Conservation (phyloP, 2,797 vertebrate species). For the Spea hammondii region DNA sequence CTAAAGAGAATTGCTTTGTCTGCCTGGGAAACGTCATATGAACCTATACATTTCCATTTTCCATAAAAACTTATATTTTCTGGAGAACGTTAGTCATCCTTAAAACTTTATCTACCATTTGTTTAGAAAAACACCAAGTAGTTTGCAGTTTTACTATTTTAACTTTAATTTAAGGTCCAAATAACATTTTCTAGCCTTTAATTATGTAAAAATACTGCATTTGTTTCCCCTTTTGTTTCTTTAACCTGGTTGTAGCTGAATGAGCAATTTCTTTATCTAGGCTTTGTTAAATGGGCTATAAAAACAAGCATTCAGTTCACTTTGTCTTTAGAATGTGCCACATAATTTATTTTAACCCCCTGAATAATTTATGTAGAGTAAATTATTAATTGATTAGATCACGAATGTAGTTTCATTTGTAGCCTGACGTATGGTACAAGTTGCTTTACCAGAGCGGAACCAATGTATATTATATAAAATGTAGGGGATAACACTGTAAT, state of each 20-base stretch:
- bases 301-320: background rate
- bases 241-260: background rate
- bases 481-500: constrained; percentile 14
- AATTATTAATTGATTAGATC: constrained; percentile 31
- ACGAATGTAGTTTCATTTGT: background rate
- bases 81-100: too few species aligned
- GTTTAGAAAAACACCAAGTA: too few species aligned
- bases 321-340: background rate
- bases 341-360: constrained; percentile 26
- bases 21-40: too few species aligned
- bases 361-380: constrained; percentile 28
- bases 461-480: background rate
- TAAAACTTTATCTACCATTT: too few species aligned
- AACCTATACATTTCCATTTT: too few species aligned
- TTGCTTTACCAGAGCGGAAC: background rate
- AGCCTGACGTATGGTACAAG: constrained; percentile 10
- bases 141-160: too few species aligned
- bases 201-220: too few species aligned
- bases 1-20: too few species aligned
- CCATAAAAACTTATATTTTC: too few species aligned
- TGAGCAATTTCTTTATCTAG: background rate
- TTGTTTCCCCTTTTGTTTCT: background rate
- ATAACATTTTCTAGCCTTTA: too few species aligned
- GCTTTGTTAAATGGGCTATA: background rate
- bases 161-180: too few species aligned